Evolutionary conservation across 2,888 invertebrate species (phyloP).

Genomic region (Lycaena phlaeas): DNA sequence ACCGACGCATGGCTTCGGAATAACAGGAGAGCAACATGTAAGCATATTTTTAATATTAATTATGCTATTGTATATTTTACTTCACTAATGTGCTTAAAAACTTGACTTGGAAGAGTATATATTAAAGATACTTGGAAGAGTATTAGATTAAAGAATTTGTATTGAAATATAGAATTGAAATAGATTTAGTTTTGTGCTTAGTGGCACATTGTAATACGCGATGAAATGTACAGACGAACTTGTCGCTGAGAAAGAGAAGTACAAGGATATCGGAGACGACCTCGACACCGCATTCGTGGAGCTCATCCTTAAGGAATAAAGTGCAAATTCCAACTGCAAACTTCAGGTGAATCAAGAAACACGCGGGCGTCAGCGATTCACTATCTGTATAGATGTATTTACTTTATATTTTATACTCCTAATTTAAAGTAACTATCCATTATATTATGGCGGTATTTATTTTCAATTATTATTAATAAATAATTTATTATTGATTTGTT

Average conservation of each 20-base stretch:
- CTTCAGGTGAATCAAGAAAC: neutral
- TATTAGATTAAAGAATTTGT: conserved; percentile 3
- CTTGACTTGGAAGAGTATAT: conserved; percentile 44
- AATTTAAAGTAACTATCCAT: conserved; percentile 61
- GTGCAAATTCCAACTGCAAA: conserved; percentile 8
- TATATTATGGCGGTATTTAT: conserved; percentile 68
- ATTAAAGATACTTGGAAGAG: conserved; percentile 3
- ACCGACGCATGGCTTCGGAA: conserved; percentile 65
- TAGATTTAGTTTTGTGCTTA: neutral
- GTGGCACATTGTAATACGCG: conserved; percentile 7
- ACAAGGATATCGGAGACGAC: conserved; percentile 99
- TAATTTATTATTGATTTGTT: conserved; percentile 54
- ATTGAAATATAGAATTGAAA: conserved; percentile 9
- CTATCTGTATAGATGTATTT: conserved; percentile 50
- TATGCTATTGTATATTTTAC: too few species aligned
- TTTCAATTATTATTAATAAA: conserved; percentile 59
- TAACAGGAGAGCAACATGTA: conserved; percentile 47
- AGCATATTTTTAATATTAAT: conserved; percentile 26
- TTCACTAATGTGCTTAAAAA: conserved; percentile 41
- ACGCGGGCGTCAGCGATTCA: conserved; percentile 36
- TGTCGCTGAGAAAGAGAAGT: conserved; percentile 98
- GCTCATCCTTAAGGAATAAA: conserved; percentile 83
- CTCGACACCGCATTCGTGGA: conserved; percentile 99
- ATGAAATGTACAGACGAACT: conserved; percentile 81
- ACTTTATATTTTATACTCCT: conserved; percentile 64